A percentile compares a stretch with the other conserved stretches of the same genome.
These are phyloP conservation scores for Euwallacea fornicatus DNA, from an alignment of 1,140 invertebrate genomes.

Conservation along the genomic window DNA sequence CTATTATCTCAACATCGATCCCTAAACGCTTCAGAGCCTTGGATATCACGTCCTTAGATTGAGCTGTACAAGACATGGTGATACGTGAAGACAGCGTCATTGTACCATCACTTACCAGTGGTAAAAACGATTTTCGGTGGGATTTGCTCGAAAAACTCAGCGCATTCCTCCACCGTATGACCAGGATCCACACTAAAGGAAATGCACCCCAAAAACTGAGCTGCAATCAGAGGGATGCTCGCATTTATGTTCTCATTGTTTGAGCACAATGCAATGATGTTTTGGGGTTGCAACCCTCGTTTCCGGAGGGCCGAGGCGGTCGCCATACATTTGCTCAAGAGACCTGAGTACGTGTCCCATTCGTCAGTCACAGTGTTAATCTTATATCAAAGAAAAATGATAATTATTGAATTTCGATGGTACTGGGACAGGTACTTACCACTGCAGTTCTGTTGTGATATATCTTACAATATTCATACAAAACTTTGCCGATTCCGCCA, in stretches of 20 bases:
- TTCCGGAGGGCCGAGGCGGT: not conserved
- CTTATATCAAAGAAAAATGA: not conserved
- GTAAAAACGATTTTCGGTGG: not conserved
- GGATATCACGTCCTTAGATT: too few relatives aligned
- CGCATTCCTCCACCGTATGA: not conserved
- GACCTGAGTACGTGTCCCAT: not conserved
- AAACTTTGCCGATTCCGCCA: constrained; percentile 1
- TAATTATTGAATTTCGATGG: too few relatives aligned
- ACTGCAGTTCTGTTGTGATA: not conserved
- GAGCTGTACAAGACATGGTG: too few relatives aligned
- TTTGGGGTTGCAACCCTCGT: not conserved
- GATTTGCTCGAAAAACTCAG: not conserved
- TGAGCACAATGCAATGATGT: not conserved
- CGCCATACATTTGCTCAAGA: not conserved
- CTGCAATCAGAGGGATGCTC: not conserved
- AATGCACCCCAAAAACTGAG: not conserved
- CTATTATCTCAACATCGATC: too few relatives aligned
- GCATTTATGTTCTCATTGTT: not conserved
- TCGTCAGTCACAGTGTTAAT: not conserved
- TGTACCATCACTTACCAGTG: not conserved
- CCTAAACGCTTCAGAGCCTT: too few relatives aligned
- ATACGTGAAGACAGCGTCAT: not conserved
- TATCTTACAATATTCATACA: not conserved
- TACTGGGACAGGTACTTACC: not conserved
- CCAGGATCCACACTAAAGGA: not conserved